A percentile compares a stretch with the other conserved stretches of the same genome.
Conservation (phyloP, 92 coral and sea anemone species). For the Epizoanthus illoricatus region DNA sequence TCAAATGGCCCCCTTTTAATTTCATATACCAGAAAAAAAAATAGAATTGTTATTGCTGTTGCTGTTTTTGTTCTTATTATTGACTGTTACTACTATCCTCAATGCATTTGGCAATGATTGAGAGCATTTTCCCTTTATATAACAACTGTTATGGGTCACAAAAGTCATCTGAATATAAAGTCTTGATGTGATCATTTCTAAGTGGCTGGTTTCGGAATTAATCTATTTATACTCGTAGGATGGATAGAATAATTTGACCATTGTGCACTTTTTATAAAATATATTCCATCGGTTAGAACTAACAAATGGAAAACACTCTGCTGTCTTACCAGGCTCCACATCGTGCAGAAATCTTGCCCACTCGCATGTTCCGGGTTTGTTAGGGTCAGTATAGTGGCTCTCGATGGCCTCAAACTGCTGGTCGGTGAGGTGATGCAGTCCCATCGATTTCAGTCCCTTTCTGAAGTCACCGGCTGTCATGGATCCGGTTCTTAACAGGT, state of each 20-base stretch:
- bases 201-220: too few species aligned
- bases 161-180: too few species aligned
- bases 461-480: conserved; percentile 4
- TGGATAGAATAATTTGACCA: not conserved
- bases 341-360: conserved; percentile 28
- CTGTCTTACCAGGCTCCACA: conserved; percentile 8
- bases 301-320: not conserved
- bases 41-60: too few species aligned
- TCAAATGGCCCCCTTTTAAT: too few species aligned
- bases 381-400: not conserved
- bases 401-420: not conserved
- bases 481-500: conserved; percentile 4
- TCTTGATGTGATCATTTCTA: too few species aligned
- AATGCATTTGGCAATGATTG: too few species aligned
- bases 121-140: too few species aligned
- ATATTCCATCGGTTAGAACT: not conserved
- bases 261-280: not conserved
- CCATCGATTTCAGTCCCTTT: conserved; percentile 27
- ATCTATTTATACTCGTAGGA: too few species aligned
- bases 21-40: too few species aligned
- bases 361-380: conserved; percentile 22
- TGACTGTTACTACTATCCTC: too few species aligned
- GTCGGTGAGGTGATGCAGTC: conserved; percentile 4
- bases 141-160: too few species aligned
- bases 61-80: too few species aligned